Base-by-base conservation (phyloP, 2,113 vertebrate genomes). In the Urocolius indicus region DNA sequence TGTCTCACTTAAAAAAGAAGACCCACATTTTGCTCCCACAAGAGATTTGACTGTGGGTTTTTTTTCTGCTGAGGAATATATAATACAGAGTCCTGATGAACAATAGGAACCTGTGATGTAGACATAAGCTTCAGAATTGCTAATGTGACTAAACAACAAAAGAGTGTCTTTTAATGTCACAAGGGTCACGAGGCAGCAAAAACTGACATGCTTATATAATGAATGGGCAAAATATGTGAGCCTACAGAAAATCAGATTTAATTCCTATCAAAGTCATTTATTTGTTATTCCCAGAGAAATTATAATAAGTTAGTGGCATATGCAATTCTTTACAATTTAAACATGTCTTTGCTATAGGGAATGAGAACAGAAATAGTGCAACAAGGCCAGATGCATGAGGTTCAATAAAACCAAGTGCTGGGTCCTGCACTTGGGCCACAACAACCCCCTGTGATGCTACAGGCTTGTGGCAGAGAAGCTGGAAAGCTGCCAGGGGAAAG, bases 1-100 rank as follows among this genome's bases (percentile, higher is more conserved):
- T 96, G 84, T 96, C 73, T 95, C 58, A 36, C 59, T 77, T 63
- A 94, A 95, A 90, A 94, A 94, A 89, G 79, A 88, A 93, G 89
- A 82, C 73, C 80, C 22, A 51, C 27, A 63, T 77, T 92, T 96
- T 72, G 54, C 94, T 94, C 88, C 76, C 87, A 96, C 83, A 92
- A 77, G 61, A 82, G 41, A 32, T 74, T 83, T 87, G 74, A 68
- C 43, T 48, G 30, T 8, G 29, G 5, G 1, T 8, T 2, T 38
- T 93, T 93, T 72, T 82, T 43, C 62, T 74, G 1, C 20, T 83
- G 55, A 45, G 68, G 30, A 94, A 87, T 49, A 21, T 74, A 58
- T 84, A 84, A 68, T 51, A 57, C 20, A 38, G 36, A 59, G 55
- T 75, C 46, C 36, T 68, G 63, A 38, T 32, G 79, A 92, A 95